Evolutionary conservation across 1,140 invertebrate genomes (phyloP).

Genomic region (Harlomillsia oculata): DNA sequence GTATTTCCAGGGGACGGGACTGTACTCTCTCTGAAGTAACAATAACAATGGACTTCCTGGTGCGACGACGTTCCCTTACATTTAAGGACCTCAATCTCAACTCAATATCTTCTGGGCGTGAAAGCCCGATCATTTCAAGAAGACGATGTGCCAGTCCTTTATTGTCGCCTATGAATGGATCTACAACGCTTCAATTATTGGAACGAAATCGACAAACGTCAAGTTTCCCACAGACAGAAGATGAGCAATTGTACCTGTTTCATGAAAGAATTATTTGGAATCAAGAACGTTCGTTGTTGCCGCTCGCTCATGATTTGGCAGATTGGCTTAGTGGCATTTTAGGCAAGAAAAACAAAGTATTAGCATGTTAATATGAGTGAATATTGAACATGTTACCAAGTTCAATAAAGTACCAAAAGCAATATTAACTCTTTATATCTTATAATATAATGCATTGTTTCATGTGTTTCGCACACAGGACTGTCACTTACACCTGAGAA

Average conservation of each 20-base stretch:
- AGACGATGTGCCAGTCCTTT: constrained; percentile 27
- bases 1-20: too few relatives aligned
- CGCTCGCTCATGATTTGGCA: constrained; percentile 71
- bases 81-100: constrained; percentile 39
- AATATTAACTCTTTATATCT: too few relatives aligned
- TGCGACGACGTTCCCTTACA: constrained; percentile 9
- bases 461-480: background rate
- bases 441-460: background rate
- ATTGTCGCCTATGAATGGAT: constrained; percentile 15
- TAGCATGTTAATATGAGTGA: too few relatives aligned
- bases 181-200: constrained; percentile 9
- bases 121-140: constrained; percentile 33
- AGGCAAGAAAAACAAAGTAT: constrained; percentile 56
- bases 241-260: constrained; percentile 61
- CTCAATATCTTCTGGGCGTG: constrained; percentile 49
- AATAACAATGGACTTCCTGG: constrained; percentile 26
- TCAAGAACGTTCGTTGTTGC: constrained; percentile 66
- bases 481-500: too few relatives aligned
- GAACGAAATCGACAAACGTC: constrained; percentile 37
- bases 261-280: constrained; percentile 62
- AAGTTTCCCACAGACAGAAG: constrained; percentile 50
- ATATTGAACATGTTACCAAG: too few relatives aligned
- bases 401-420: too few relatives aligned
- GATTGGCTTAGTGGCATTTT: constrained; percentile 78
- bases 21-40: too few relatives aligned